A percentile compares a stretch with the other conserved stretches of the same genome.
Evolutionary conservation across 2,797 vertebrate genomes (phyloP).

Genomic region (Phalanger gymnotis): DNA sequence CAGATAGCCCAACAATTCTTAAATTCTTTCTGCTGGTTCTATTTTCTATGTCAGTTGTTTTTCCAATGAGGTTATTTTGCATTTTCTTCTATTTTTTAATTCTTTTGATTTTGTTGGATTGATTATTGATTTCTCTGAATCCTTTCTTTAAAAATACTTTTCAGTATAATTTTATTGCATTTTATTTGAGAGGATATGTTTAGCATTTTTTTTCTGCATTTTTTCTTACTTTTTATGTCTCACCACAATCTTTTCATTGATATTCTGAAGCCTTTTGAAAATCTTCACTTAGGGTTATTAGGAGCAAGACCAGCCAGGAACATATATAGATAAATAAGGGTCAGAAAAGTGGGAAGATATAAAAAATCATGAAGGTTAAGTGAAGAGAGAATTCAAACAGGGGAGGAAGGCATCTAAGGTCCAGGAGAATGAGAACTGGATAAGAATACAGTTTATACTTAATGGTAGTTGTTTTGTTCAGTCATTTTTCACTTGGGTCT

Average conservation of each 20-base stretch:
- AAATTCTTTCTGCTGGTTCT: too few relatives aligned
- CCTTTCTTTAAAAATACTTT: too few relatives aligned
- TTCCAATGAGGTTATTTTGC: too few relatives aligned
- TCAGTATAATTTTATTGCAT: too few relatives aligned
- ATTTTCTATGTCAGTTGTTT: too few relatives aligned
- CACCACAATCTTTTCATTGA: neutral
- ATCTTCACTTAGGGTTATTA: neutral
- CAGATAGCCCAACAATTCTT: too few relatives aligned
- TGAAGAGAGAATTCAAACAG: neutral
- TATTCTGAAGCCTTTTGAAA: neutral
- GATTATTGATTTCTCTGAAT: too few relatives aligned
- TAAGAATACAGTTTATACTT: neutral
- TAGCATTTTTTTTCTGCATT: neutral
- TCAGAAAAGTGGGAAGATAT: neutral
- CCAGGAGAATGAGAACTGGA: neutral
- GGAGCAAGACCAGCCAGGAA: neutral
- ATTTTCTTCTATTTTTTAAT: too few relatives aligned
- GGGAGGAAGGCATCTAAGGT: neutral
- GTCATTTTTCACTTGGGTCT: too few relatives aligned
- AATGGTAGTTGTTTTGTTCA: neutral
- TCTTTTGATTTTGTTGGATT: too few relatives aligned
- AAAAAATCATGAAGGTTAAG: neutral
- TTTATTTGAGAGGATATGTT: too few relatives aligned
- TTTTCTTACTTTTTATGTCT: neutral
- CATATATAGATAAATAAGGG: neutral